Evolutionary conservation across 2,797 vertebrate species (phyloP), one percentile per base, ranked within the genome.

Genomic region (Moxostoma hubbsi): DNA sequence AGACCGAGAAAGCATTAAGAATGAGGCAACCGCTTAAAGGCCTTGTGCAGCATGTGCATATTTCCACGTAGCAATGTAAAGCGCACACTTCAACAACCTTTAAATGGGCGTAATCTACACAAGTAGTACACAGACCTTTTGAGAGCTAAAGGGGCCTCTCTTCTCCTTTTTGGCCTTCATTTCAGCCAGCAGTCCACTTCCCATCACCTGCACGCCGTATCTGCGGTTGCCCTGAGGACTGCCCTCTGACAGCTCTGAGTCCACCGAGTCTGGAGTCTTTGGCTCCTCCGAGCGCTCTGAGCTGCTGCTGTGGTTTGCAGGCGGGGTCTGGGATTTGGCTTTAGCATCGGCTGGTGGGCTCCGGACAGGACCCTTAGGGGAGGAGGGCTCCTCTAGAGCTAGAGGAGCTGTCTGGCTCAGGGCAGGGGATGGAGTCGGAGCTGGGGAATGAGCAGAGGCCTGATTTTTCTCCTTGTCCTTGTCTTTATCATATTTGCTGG

Each of bases 101-200:
- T 36, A 36, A 4, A 36, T 4, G 36, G 36, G 36, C 36, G 13
- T 7, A 63, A 4, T 58, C 16, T 15, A 58, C 15, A 58, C n/a
- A 16, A 59, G 24, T 6, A 18, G 18, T 59, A 43, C 54, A 24
- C 87, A 90, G 80, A 98, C 98, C 96, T 98, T 98, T 82, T 96
- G 89, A 1, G 93, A 90, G 9, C 84, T 88, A 13, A 71, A 71
- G 0, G 93, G 93, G 0, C 94, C 95, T 91, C 97, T 95, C 86
- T 92, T 95, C 90, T 98, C 98, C 72, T 98, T 97, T 88, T 99
- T 99, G 86, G 98, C 98, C 86, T 97, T 99, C 95, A 99, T 99
- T 91, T 99, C 98, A 0, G 98, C 97, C 5, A 99, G 90, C 43
- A 99, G 92, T 5, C 96, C 95, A 0, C 96, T 94, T 83, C 97